Evolutionary conservation across 2,888 invertebrate genomes (phyloP), one percentile per base, ranked within the genome.

Genomic region (Amaurobius ferox): DNA sequence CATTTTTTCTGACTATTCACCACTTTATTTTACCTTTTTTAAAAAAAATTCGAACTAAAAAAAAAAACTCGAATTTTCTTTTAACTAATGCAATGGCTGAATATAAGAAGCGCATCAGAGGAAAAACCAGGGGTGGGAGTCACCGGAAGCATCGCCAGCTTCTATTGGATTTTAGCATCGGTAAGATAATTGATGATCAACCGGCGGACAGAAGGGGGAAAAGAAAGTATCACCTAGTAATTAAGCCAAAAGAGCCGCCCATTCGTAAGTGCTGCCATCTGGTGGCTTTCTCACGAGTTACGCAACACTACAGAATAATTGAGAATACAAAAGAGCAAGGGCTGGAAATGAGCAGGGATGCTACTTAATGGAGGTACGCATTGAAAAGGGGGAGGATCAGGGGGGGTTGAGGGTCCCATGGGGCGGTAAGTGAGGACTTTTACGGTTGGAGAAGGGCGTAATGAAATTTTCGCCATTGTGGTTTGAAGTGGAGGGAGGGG

Each of bases 81-180:
- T 55, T 55, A 55, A 55, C 55, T 44, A 55, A 23, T 55, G 55
- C 44, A 44, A 55, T 23, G 55, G 55, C 55, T 55, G 23, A 55
- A 35, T n/a, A 55, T 55, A 55, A 55, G 23, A 23, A 66, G 35
- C 30, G 64, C 29, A 19, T 11, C 66, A 16, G 28, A 23, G 29
- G 30, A 30, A 19, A 66, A 35, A 66, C 30, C 64, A 32, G 7
- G 44, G 55, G 55, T 55, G 55, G 55, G 55, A 77, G 77, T 83
- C 83, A 83, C 71, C 77, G 77, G 72, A 40, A 76, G 67, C 81
- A 64, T 71, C 74, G 76, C 76, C 81, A 64, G 67, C 83, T 77
- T 66, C 83, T 77, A 83, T 83, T 83, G 83, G 83, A 77, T 83
- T 83, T 83, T 83, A 83, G 77, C 83, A 71, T 77, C 64, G 62